These are phyloP conservation scores for Chelon labrosus DNA, from an alignment of 2,797 vertebrate species.

Conservation along the genomic window DNA sequence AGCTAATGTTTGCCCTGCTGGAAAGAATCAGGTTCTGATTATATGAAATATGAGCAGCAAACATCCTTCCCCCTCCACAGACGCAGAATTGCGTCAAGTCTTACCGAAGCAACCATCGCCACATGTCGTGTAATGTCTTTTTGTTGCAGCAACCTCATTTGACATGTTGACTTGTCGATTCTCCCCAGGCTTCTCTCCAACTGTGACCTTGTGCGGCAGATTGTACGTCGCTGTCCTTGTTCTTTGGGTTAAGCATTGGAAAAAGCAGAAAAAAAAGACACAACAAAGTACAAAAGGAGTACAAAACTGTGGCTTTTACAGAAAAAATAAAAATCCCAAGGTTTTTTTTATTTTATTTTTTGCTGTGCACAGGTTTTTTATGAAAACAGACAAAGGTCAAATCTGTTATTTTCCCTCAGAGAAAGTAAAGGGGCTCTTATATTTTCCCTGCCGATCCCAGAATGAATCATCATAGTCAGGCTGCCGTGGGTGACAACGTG, in stretches of 20 bases:
- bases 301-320: constrained; percentile 29
- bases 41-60: constrained; percentile 18
- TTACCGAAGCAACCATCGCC: constrained; percentile 19
- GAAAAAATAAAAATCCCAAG: constrained; percentile 26
- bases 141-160: constrained; percentile 6
- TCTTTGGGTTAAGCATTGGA: constrained; percentile 13
- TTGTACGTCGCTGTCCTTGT: constrained; percentile 16
- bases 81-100: constrained; percentile 30
- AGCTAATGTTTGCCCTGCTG: constrained; percentile 27
- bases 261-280: not conserved
- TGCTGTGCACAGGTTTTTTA: constrained; percentile 50
- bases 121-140: constrained; percentile 29
- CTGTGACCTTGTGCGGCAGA: constrained; percentile 38
- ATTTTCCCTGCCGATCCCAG: constrained; percentile 63
- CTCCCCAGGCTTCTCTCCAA: constrained; percentile 26
- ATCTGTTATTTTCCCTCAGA: constrained; percentile 75
- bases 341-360: constrained; percentile 46
- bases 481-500: constrained; percentile 71
- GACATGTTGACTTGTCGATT: constrained; percentile 26
- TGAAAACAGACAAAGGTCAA: constrained; percentile 76
- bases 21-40: not conserved
- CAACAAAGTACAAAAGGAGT: constrained; percentile 14
- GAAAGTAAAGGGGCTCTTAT: constrained; percentile 69
- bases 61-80: constrained; percentile 24
- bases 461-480: constrained; percentile 81